Percentiles rank a stretch among this genome's conserved stretches.
Evolutionary conservation across 64 coral and sea anemone genomes (phyloP).

Genomic region (Trachythela sp.): DNA sequence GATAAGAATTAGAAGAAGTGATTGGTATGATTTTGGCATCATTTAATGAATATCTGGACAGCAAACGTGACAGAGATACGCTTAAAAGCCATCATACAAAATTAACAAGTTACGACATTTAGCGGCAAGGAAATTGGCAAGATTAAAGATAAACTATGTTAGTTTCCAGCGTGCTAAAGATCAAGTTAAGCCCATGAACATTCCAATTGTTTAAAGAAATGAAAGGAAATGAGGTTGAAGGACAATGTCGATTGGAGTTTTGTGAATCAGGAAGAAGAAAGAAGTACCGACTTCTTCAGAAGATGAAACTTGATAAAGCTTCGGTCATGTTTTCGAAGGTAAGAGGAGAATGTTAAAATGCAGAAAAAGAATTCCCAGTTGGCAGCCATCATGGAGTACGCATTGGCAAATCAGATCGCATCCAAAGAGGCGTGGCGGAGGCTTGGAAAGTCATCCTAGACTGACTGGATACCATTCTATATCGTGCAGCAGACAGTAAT

Average conservation of each 20-base stretch:
- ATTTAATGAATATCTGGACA: background rate
- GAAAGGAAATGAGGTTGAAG: background rate
- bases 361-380: slow-evolving; percentile 1
- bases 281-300: background rate
- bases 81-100: background rate
- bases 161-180: background rate
- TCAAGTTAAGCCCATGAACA: background rate
- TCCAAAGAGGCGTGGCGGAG: background rate
- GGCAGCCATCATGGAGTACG: background rate
- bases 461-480: background rate
- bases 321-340: background rate
- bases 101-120: background rate
- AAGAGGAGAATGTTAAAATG: background rate
- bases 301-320: background rate
- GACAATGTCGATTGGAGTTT: background rate
- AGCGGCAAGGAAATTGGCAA: background rate
- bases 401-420: background rate
- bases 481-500: background rate
- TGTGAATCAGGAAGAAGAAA: background rate
- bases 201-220: background rate
- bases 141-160: background rate
- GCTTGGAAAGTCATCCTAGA: slow-evolving; percentile 9
- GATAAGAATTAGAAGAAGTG: background rate
- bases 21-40: background rate
- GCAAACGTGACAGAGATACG: background rate